Evolutionary conservation across 2,113 vertebrate genomes (phyloP).

Genomic region (Nibea albiflora): DNA sequence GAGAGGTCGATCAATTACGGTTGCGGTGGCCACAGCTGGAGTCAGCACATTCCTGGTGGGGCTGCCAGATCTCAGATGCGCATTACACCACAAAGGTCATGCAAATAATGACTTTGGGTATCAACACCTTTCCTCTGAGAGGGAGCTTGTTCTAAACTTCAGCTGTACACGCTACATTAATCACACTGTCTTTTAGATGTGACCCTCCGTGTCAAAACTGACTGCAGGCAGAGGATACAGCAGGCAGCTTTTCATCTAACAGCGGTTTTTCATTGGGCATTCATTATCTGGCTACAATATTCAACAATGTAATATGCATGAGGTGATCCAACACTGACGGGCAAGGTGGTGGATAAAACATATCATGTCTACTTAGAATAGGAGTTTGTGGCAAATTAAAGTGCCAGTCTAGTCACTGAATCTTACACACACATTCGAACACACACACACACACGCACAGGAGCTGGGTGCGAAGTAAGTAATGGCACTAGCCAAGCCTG

Average conservation of each 20-base stretch:
- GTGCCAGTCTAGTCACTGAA: background rate
- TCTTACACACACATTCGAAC: background rate
- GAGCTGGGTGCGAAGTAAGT: constrained; percentile 68
- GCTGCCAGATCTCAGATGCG: constrained; percentile 16
- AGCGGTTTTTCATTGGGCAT: constrained; percentile 7
- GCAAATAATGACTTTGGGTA: constrained; percentile 51
- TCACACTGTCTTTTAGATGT: constrained; percentile 31
- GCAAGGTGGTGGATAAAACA: background rate
- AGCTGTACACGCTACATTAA: constrained; percentile 21
- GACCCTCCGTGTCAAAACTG: constrained; percentile 31
- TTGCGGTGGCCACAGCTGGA: background rate
- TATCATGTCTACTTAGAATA: constrained; percentile 6
- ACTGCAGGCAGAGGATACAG: constrained; percentile 14
- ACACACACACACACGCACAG: constrained; percentile 26
- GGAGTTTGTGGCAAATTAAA: constrained; percentile 34
- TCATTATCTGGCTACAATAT: constrained; percentile 5
- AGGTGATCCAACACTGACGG: constrained; percentile 5
- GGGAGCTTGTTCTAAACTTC: constrained; percentile 42
- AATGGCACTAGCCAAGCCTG: constrained; percentile 76
- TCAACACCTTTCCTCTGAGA: background rate
- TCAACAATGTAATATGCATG: constrained; percentile 4
- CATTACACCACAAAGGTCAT: constrained; percentile 34
- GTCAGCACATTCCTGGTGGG: constrained; percentile 18
- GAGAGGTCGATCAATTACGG: constrained; percentile 10
- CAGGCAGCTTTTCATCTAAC: constrained; percentile 29